Percentiles rank a stretch among this genome's conserved stretches.
Evolutionary conservation across 2,113 vertebrate genomes (phyloP).

Genomic region (Eulemur rufifrons): DNA sequence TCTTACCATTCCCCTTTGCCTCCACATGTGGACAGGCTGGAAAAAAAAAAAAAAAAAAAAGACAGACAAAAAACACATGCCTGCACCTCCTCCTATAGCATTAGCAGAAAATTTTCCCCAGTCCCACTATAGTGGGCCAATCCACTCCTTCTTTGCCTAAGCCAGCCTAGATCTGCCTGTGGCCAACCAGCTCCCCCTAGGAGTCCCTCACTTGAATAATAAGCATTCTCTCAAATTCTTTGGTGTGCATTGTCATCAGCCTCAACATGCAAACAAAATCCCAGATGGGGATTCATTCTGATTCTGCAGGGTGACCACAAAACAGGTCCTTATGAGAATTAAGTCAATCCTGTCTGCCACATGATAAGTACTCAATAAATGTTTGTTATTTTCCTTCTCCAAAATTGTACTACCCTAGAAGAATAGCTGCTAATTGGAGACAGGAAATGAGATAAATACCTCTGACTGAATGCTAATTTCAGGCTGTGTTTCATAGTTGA

Average conservation of each 20-base stretch:
- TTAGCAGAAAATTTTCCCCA: not conserved
- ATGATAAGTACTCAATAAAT: not conserved
- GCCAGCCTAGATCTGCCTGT: not conserved
- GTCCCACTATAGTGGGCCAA: not conserved
- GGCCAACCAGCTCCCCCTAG: not conserved
- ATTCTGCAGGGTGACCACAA: not conserved
- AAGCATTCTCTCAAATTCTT: not conserved
- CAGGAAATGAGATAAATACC: not conserved
- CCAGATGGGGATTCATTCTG: not conserved
- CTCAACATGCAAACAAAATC: not conserved
- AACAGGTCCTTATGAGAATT: not conserved
- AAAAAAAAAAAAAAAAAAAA: not conserved
- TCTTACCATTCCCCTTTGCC: not conserved
- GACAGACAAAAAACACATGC: accelerated
- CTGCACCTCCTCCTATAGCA: not conserved
- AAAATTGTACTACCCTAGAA: not conserved
- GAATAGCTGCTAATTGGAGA: not conserved
- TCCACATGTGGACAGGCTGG: not conserved
- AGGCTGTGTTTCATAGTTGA: not conserved
- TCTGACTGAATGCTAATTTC: not conserved
- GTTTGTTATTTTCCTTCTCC: not conserved
- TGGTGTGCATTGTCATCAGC: not conserved
- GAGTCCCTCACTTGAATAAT: not conserved
- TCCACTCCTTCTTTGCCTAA: not conserved
- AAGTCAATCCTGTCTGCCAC: not conserved